Base-by-base conservation (phyloP, 2,888 invertebrate genomes). In the Electrophaes corylata region DNA sequence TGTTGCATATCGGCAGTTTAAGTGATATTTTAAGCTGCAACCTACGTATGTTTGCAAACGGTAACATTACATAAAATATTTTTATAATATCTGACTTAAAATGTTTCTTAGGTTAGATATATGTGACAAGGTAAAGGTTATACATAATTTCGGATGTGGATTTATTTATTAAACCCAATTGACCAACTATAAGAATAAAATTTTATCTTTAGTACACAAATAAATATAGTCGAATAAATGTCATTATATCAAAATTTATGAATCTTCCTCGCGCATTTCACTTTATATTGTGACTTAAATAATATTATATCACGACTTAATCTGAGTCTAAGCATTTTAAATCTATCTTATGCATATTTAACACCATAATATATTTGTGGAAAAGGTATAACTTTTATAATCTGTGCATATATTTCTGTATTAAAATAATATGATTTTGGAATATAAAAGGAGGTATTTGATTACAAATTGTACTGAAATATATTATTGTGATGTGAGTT, bases 251-350 rank as follows among this genome's bases (percentile, higher is more conserved):
- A 50, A 51, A 43, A 47, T 50, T 4, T 51, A 55, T 47, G 51
- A 16, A 46, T 43, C 12, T 54, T 18, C 33, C 23, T 49, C 11
- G 48, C 53, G 69, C 62, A 72, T 67, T 69, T 58, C 44, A 53
- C 64, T 61, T 57, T 70, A 63, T 69, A 71, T 37, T 16, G 3
- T 68, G 74, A 70, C 72, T 75, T 79, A 70, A 72, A 69, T 68
- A 74, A 72, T 79, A 78, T 76, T 81, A 81, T 87, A 88, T 89
- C 87, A 88, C 86, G 82, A 82, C 79, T 83, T 84, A 85, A 71
- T 79, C 78, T 83, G 86, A 86, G 84, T 88, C 86, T 88, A 90
- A 89, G 89, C 91, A 83, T 79, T 88, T 88, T 87, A 91, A 65
- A 76, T 70, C 76, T 84, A 86, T 61, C 72, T 69, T 72, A 75